These are phyloP conservation scores for Silurus asotus DNA, from an alignment of 2,113 vertebrate genomes.

Conservation along the genomic window DNA sequence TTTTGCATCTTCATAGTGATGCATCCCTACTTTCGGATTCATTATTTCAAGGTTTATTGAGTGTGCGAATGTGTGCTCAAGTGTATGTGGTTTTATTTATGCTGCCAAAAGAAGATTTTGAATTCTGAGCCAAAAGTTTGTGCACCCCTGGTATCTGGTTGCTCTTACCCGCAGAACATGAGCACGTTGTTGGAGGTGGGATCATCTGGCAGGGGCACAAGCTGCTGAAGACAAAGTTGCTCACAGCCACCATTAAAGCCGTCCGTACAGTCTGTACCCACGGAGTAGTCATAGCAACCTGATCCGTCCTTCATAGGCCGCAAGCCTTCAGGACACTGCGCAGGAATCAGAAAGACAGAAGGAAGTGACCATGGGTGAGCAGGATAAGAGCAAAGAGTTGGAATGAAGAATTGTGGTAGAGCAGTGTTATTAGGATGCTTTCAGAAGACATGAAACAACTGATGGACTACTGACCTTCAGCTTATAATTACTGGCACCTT, in stretches of 20 bases:
- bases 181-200: constrained; percentile 89
- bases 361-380: constrained; percentile 5
- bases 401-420: background rate
- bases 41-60: background rate
- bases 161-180: constrained; percentile 97
- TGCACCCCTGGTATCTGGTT: background rate
- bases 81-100: background rate
- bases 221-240: constrained; percentile 95
- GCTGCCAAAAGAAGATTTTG: background rate
- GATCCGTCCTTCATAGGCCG: constrained; percentile 97
- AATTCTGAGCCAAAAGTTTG: background rate
- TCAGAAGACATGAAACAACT: constrained; percentile 20
- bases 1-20: background rate
- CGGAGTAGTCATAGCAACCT: constrained; percentile 94
- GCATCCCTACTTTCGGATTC: background rate
- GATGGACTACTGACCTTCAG: background rate
- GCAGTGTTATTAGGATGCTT: background rate
- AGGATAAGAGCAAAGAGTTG: background rate
- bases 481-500: background rate
- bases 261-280: constrained; percentile 95
- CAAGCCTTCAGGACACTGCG: constrained; percentile 91
- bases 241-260: constrained; percentile 97
- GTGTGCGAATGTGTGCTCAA: no score
- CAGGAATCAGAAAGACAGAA: constrained; percentile 19
- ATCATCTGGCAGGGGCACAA: constrained; percentile 85